Evolutionary conservation across 2,113 vertebrate species (phyloP), one percentile per base, ranked within the genome.

Genomic region (Urocitellus parryii): DNA sequence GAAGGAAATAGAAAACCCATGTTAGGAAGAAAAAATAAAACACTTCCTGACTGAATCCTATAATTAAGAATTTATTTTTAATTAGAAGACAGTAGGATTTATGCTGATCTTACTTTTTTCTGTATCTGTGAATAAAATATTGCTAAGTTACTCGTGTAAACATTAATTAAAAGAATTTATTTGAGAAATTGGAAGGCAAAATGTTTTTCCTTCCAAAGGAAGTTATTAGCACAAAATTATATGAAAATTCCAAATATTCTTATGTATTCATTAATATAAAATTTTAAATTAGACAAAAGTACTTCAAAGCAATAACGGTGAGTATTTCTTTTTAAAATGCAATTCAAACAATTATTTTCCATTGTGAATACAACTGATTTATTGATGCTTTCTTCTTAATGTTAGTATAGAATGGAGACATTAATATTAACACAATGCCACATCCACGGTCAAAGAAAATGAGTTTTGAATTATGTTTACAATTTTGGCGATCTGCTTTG

Each of bases 251-350:
- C 48, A 89, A 87, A 58, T 82, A 65, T 39, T 96, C 78, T 74
- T 83, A 87, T 61, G 83, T 96, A 39, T 83, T 90, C n/a, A 78
- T 78, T 89, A 83, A 91, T 91, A 58, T 70, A 32, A 94, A 94
- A 61, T 76, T 58, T 95, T 93, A 91, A 83, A 74, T 80, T 77
- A 91, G 37, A 83, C 82, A 25, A 78, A 96, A 87, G 42, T 84
- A 68, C 56, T 86, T 92, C 29, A 94, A 53, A 94, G 58, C 29
- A 65, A 63, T 72, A 61, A 89, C 84, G 1, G 32, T n/a, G 32
- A 67, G 10, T 37, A 48, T 94, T 76, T 95, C 37, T 74, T 78
- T 88, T 85, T 20, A 73, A 83, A 65, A 81, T 92, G 42, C 16
- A 48, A 58, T 56, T 90, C 2, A 1, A 61, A 83, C 2, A 18